Conservation (phyloP, 2,797 vertebrate genomes). For the Benthosema pterotum region DNA sequence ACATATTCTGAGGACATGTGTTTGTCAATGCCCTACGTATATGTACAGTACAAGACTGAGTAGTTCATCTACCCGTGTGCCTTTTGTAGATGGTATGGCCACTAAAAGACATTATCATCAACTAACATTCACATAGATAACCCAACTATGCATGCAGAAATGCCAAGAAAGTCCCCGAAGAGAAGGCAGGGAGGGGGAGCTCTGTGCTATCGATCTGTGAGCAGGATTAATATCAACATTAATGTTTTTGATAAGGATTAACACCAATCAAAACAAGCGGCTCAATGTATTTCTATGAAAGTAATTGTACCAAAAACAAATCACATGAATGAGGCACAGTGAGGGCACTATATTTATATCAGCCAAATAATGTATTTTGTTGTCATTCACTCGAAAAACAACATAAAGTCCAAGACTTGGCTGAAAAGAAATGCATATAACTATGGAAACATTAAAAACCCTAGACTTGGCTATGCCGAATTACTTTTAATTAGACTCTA, state of each 20-base stretch:
- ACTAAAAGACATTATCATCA: background rate
- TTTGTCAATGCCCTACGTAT: constrained; percentile 16
- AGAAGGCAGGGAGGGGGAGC: background rate
- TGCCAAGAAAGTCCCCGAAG: constrained; percentile 7
- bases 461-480: no score
- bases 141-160: constrained; percentile 2
- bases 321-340: no score
- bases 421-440: no score
- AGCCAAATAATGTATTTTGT: no score
- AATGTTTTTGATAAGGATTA: constrained; percentile 30
- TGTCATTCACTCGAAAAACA: no score
- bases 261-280: constrained; percentile 15
- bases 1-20: constrained; percentile 10
- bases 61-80: background rate
- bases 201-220: background rate
- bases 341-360: no score
- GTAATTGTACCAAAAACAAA: no score
- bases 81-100: background rate
- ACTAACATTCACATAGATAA: background rate
- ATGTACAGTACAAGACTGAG: constrained; percentile 2
- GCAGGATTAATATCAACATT: constrained; percentile 26
- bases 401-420: no score
- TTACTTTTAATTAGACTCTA: no score
- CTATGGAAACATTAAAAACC: no score
- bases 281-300: no score